Base-by-base conservation (phyloP, 2,113 vertebrate species). In the Microtus ochrogaster region DNA sequence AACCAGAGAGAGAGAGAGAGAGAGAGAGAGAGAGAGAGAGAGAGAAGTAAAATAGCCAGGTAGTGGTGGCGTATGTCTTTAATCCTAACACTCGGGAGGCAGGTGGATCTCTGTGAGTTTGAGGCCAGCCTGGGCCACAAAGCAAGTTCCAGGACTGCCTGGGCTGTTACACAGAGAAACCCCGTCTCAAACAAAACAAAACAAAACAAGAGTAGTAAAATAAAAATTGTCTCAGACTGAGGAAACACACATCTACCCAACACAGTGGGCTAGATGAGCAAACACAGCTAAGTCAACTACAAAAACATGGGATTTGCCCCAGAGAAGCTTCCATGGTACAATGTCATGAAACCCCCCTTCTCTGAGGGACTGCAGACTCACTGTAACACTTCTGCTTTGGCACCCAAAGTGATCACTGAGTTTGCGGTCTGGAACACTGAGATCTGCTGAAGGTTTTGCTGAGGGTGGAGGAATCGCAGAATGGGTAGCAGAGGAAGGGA, bases 141-240 rank as follows among this genome's bases (percentile, higher is more conserved):
- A 58, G 55, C 55, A 19, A 58, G 55, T 58, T 58, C 55, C 55
- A 58, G 55, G 17, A 58, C 16, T 55, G 55, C 16, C 55, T 19
- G 55, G 55, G 55, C 55, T 55, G 55, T 19, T 55, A 47, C 47
- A 49, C 47, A 49, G 47, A 49, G 47, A 49, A 49, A 49, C 47
- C 47, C 47, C 9, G 2, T 47, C 47, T 49, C 47, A 47, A 47
- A 55, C 17, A 19, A 58, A 58, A 17, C 55, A 58, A 58, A 58
- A 19, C 17, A 58, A 58, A 58, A 17, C 16, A 74, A 78, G 76
- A 52, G 19, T 49, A 10, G 91, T 78, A 65, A 79, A 79, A 96
- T 77, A 79, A 92, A 96, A 92, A 81, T 11, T 55, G 68, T 30
- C 58, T 86, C 92, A 55, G 26, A 41, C n/a, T 52, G 24, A 91